A percentile compares a stretch with the other conserved stretches of the same genome.
Conservation (phyloP, 2,113 vertebrate species). For the Limnothrissa miodon region DNA sequence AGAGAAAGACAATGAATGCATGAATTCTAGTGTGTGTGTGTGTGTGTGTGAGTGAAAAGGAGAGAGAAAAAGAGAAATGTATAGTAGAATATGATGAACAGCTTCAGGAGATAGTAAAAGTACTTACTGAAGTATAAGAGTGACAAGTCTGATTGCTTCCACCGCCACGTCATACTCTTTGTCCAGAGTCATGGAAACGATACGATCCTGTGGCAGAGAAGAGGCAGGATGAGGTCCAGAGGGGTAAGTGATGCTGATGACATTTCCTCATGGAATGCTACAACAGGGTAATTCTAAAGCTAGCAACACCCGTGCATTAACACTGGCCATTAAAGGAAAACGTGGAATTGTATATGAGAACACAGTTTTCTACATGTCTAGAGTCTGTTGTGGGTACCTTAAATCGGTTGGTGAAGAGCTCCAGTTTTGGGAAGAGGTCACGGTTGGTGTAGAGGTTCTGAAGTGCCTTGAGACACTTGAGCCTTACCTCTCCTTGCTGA, state of each 20-base stretch:
- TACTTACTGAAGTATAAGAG: constrained; percentile 96
- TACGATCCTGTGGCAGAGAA: constrained; percentile 82
- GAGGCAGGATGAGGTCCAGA: constrained; percentile 14
- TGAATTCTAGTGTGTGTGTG: too few relatives aligned
- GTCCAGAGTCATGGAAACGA: constrained; percentile 98
- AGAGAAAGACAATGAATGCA: neutral
- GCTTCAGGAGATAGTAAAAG: neutral
- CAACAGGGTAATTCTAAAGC: neutral
- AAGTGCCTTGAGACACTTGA: constrained; percentile 98
- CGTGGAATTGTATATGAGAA: neutral
- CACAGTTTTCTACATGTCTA: too few relatives aligned
- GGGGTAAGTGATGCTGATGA: neutral
- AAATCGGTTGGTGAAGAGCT: constrained; percentile 98
- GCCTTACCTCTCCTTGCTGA: constrained; percentile 98
- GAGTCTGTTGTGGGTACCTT: constrained; percentile 77
- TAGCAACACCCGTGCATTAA: neutral
- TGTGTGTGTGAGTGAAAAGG: neutral
- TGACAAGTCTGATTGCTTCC: constrained; percentile 96
- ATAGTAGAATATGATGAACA: neutral
- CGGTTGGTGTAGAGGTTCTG: constrained; percentile 97
- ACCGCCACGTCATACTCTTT: constrained; percentile 98
- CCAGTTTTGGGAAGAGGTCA: constrained; percentile 95
- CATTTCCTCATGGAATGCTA: neutral
- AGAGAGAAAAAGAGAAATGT: neutral
- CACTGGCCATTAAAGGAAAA: neutral